Percentiles rank a stretch among this genome's conserved stretches.
phyloP scores from a whole-genome alignment of 2,888 invertebrate genomes.

The Steinernema carpocapsae region DNA sequence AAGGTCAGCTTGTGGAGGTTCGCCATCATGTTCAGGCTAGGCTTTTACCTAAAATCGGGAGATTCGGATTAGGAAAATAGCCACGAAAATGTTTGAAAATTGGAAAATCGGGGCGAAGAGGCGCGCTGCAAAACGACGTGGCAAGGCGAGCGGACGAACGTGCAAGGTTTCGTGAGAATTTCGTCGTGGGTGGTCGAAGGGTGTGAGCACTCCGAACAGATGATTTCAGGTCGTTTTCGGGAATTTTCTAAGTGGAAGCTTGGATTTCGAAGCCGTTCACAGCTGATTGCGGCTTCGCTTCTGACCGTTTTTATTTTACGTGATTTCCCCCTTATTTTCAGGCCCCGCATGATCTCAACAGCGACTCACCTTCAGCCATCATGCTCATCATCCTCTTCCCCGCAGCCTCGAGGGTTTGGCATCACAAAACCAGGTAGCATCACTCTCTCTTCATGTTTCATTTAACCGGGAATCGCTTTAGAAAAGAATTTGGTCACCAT shows the following conservation, averaged over 20 bases:
- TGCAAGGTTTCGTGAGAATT: background rate
- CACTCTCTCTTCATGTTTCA: too few species aligned
- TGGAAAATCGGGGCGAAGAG: background rate
- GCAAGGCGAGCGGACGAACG: background rate
- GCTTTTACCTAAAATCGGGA: constrained; percentile 1
- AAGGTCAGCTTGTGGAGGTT: constrained; percentile 5
- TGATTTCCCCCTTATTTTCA: too few species aligned
- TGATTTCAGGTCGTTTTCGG: background rate
- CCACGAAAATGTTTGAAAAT: too few species aligned
- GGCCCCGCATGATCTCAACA: constrained; percentile 12
- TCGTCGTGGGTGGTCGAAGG: constrained; percentile 8
- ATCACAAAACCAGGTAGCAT: background rate
- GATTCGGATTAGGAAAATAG: background rate
- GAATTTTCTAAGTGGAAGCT: too few species aligned
- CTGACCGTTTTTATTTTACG: too few species aligned
- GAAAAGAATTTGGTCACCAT: too few species aligned
- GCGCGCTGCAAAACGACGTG: background rate
- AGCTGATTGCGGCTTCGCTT: too few species aligned
- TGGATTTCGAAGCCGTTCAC: too few species aligned
- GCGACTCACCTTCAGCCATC: constrained; percentile 15
- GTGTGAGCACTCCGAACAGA: background rate
- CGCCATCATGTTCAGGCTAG: constrained; percentile 10
- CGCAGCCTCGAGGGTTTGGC: background rate
- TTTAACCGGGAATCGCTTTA: too few species aligned
- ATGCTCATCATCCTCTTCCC: background rate